Conservation (phyloP, 2,113 vertebrate genomes). For the Eubucco bourcierii region DNA sequence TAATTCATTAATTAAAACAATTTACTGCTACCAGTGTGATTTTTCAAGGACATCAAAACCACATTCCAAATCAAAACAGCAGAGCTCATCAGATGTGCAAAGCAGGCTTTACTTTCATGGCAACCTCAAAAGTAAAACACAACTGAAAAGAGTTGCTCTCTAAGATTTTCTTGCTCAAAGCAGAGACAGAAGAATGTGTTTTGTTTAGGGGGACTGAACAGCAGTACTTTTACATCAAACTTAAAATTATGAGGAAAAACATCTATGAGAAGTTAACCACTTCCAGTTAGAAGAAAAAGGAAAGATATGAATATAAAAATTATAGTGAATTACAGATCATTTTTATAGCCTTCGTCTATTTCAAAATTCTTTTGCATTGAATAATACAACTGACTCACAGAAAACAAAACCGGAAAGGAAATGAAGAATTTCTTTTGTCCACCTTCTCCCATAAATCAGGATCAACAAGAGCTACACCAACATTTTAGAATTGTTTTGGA, state of each 20-base stretch:
- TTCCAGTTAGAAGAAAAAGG: not conserved
- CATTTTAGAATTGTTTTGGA: not conserved
- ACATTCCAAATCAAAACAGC: slow-evolving; percentile 70
- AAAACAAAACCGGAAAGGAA: not conserved
- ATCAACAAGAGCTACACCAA: not conserved
- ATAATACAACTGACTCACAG: not conserved
- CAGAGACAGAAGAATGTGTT: not conserved
- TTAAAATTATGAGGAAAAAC: not conserved
- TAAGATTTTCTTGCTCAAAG: not conserved
- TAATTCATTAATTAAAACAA: slow-evolving; percentile 79
- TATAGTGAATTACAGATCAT: not conserved
- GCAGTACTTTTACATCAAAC: not conserved
- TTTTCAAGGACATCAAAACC: slow-evolving; percentile 76
- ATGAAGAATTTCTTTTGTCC: not conserved
- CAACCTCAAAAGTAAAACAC: slow-evolving; percentile 26
- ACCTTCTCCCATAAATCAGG: not conserved
- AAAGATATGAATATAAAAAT: not conserved
- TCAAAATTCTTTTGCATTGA: not conserved
- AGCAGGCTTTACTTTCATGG: slow-evolving; percentile 19
- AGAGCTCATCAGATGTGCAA: slow-evolving; percentile 55
- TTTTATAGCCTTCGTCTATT: not conserved
- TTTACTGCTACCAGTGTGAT: slow-evolving; percentile 67
- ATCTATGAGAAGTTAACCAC: not conserved
- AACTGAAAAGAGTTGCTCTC: not conserved
- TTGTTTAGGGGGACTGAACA: not conserved